These are phyloP conservation scores for Volucella zonaria DNA, from an alignment of 2,888 invertebrate genomes.

Conservation along the genomic window DNA sequence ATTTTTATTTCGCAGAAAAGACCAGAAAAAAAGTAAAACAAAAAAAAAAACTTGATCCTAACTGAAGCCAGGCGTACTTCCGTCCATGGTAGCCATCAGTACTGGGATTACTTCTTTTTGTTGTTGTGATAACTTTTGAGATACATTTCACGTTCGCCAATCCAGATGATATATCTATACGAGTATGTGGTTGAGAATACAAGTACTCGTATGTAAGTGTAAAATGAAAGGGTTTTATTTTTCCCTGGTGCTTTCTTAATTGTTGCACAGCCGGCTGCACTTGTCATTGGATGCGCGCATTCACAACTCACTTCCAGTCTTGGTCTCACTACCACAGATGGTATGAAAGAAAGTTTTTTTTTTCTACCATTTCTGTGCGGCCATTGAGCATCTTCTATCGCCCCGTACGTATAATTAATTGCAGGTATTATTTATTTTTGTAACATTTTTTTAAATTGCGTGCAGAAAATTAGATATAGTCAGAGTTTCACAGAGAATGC, in stretches of 20 bases:
- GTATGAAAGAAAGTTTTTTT: slow-evolving; percentile 67
- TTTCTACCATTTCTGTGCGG: slow-evolving; percentile 26
- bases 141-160: slow-evolving; percentile 39
- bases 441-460: slow-evolving; percentile 30
- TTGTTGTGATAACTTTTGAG: slow-evolving; percentile 3
- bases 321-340: slow-evolving; percentile 31
- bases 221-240: slow-evolving; percentile 67
- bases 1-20: slow-evolving; percentile 76
- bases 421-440: slow-evolving; percentile 64
- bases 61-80: slow-evolving; percentile 68
- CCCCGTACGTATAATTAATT: slow-evolving; percentile 58
- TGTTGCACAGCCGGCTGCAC: slow-evolving; percentile 59
- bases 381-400: slow-evolving; percentile 37
- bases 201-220: neutral
- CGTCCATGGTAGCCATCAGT: slow-evolving; percentile 26
- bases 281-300: slow-evolving; percentile 50
- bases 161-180: neutral
- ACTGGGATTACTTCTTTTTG: neutral
- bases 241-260: slow-evolving; percentile 37
- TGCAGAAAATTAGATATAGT: slow-evolving; percentile 5
- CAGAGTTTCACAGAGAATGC: neutral
- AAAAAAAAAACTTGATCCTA: slow-evolving; percentile 68
- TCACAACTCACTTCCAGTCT: neutral
- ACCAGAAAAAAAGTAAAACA: slow-evolving; percentile 18
- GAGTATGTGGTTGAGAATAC: slow-evolving; percentile 10